phyloP scores from a whole-genome alignment of 1,140 invertebrate species.

The Heliconius hermathena region DNA sequence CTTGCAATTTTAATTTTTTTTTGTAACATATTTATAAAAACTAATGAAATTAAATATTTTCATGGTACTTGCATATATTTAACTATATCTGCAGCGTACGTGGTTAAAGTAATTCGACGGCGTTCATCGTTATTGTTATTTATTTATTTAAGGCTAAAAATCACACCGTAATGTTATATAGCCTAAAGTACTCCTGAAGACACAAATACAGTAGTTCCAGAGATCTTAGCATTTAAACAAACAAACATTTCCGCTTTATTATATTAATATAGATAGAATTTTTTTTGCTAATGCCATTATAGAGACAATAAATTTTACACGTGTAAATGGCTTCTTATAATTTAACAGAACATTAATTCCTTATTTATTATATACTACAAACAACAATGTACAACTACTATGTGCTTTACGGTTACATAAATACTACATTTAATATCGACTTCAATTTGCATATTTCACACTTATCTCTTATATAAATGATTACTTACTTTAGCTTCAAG shows the following conservation, averaged over 20 bases:
- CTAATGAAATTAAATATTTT: too few relatives aligned
- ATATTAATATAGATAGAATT: neutral
- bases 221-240: neutral
- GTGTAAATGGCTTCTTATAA: neutral
- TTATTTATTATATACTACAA: neutral
- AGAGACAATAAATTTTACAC: neutral
- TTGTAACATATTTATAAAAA: too few relatives aligned
- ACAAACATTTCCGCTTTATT: neutral
- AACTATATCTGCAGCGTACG: too few relatives aligned
- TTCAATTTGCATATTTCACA: conserved; percentile 4
- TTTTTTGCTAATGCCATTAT: neutral
- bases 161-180: too few relatives aligned
- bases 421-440: neutral
- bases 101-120: too few relatives aligned
- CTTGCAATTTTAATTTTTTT: too few relatives aligned
- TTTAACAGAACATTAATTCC: neutral
- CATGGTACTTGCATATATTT: too few relatives aligned
- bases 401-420: neutral
- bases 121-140: too few relatives aligned
- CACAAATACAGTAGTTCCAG: neutral
- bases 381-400: too few relatives aligned
- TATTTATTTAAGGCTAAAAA: too few relatives aligned
- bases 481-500: too few relatives aligned
- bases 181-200: too few relatives aligned
- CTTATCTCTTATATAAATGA: neutral